These are phyloP conservation scores for Chlamydotis undulata DNA, from an alignment of 2,113 vertebrate species.

Conservation along the genomic window DNA sequence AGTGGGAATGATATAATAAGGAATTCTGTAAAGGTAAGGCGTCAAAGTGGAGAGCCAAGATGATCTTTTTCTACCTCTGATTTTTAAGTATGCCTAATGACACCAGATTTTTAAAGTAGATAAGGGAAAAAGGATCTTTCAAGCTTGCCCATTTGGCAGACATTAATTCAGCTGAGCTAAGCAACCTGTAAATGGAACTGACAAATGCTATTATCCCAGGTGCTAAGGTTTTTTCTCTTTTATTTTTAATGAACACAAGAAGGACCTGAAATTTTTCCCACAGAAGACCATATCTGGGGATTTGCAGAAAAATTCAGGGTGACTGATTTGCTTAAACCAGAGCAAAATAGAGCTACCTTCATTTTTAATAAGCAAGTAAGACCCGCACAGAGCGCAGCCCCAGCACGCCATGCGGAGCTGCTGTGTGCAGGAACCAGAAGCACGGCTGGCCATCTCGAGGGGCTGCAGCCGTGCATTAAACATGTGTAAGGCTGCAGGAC, in stretches of 20 bases:
- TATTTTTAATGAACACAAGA: constrained; percentile 63
- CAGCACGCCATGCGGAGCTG: not conserved
- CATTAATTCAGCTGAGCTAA: constrained; percentile 71
- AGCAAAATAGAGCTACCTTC: constrained; percentile 18
- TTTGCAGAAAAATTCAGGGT: constrained; percentile 19
- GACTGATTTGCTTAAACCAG: constrained; percentile 25
- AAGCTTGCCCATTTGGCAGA: constrained; percentile 53
- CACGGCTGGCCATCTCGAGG: not conserved
- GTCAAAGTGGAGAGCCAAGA: not conserved
- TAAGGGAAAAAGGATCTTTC: constrained; percentile 25
- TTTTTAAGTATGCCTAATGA: constrained; percentile 49
- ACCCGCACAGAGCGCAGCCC: not conserved
- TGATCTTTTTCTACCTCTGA: constrained; percentile 5
- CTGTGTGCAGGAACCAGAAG: not conserved
- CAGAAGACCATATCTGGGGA: not conserved
- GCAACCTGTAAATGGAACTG: constrained; percentile 58
- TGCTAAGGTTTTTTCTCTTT: constrained; percentile 33
- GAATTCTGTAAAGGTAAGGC: not conserved
- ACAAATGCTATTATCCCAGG: constrained; percentile 53
- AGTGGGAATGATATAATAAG: not conserved
- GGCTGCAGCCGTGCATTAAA: not conserved
- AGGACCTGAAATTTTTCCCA: not conserved
- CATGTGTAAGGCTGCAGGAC: not conserved
- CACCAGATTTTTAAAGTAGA: constrained; percentile 36
- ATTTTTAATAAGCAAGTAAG: constrained; percentile 40